These are phyloP conservation scores for Dryobotodes eremita DNA, from an alignment of 2,888 invertebrate genomes.

Conservation along the genomic window DNA sequence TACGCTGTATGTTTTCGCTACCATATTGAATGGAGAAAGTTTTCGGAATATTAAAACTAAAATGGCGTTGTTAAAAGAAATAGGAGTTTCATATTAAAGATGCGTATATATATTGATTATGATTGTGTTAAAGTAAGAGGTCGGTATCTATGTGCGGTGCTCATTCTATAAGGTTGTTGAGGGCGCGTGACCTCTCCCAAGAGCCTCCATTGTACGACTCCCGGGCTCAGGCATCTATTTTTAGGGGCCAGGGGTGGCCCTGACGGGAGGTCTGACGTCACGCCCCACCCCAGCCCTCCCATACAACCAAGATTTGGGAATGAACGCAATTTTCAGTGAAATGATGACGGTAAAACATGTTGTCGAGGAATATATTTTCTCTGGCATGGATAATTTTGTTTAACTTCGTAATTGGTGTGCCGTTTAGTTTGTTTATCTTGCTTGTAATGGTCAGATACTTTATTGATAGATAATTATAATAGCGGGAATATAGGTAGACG, in stretches of 20 bases:
- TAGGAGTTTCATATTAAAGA: slow-evolving; percentile 37
- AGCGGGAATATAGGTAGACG: background rate
- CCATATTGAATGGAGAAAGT: slow-evolving; percentile 59
- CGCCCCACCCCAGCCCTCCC: slow-evolving; percentile 65
- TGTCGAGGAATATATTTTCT: slow-evolving; percentile 70
- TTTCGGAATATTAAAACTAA: slow-evolving; percentile 55
- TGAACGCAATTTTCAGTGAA: slow-evolving; percentile 76
- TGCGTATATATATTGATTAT: slow-evolving; percentile 35
- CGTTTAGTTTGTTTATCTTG: slow-evolving; percentile 56
- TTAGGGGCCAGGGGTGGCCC: slow-evolving; percentile 81
- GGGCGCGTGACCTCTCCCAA: slow-evolving; percentile 64
- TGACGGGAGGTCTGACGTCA: slow-evolving; percentile 77
- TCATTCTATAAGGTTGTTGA: slow-evolving; percentile 53
- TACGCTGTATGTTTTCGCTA: slow-evolving; percentile 36
- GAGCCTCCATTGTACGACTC: slow-evolving; percentile 85
- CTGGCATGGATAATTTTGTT: slow-evolving; percentile 75
- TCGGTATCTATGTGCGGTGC: slow-evolving; percentile 44
- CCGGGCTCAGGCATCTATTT: slow-evolving; percentile 87
- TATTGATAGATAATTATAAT: slow-evolving; percentile 26
- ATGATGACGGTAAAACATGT: slow-evolving; percentile 75
- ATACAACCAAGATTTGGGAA: slow-evolving; percentile 69
- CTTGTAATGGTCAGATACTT: slow-evolving; percentile 27
- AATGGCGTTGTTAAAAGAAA: slow-evolving; percentile 47
- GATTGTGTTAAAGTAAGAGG: slow-evolving; percentile 27
- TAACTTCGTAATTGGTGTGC: slow-evolving; percentile 68